These are phyloP conservation scores for Drosophila ironensis DNA, from an alignment of 1,140 invertebrate species.

Conservation along the genomic window DNA sequence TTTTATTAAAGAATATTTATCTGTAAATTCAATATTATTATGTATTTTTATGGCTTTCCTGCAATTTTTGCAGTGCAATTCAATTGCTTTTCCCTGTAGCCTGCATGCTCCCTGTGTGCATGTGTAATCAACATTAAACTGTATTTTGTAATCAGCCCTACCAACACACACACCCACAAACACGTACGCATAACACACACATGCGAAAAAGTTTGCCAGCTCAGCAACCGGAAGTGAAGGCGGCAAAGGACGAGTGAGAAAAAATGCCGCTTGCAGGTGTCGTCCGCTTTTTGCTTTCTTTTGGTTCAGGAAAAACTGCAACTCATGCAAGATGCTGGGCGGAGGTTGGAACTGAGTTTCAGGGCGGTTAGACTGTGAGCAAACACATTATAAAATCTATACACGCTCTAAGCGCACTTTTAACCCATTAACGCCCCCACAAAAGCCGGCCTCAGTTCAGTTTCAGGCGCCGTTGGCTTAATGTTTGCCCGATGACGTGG, in stretches of 20 bases:
- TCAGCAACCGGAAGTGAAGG: slow-evolving; percentile 65
- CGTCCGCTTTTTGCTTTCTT: slow-evolving; percentile 50
- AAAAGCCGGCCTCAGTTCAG: slow-evolving; percentile 22
- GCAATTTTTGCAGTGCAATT: not conserved
- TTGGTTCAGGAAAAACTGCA: slow-evolving; percentile 42
- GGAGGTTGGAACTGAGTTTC: too few relatives aligned
- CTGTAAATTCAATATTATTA: not conserved
- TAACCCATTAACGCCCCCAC: slow-evolving; percentile 73
- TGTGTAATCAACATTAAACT: slow-evolving; percentile 79
- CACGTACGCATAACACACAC: slow-evolving; percentile 2
- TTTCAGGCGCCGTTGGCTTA: slow-evolving; percentile 40
- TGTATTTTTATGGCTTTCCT: too few relatives aligned
- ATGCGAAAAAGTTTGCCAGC: slow-evolving; percentile 54
- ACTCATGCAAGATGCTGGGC: slow-evolving; percentile 48
- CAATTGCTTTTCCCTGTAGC: slow-evolving; percentile 18
- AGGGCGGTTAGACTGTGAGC: slow-evolving; percentile 12
- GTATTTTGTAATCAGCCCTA: slow-evolving; percentile 74
- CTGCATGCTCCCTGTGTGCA: slow-evolving; percentile 42
- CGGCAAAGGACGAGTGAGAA: slow-evolving; percentile 42
- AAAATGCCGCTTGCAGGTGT: slow-evolving; percentile 47
- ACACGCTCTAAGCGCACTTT: slow-evolving; percentile 75
- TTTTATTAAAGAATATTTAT: not conserved
- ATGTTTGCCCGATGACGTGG: slow-evolving; percentile 65
- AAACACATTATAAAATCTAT: slow-evolving; percentile 78
- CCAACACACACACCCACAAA: slow-evolving; percentile 18